Evolutionary conservation across 2,113 vertebrate species (phyloP).

Genomic region (Alouatta palliata): DNA sequence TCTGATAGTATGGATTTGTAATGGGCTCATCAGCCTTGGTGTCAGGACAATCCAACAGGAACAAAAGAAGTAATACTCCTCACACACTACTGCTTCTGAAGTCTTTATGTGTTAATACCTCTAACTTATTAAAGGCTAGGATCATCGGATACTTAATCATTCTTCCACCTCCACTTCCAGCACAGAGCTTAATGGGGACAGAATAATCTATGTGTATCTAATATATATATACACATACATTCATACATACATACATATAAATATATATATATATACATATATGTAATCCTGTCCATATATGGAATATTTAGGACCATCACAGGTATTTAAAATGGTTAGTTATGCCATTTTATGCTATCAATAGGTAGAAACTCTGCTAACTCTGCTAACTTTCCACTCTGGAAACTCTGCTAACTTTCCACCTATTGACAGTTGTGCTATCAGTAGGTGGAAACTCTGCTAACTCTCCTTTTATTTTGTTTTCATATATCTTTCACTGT

Average conservation of each 20-base stretch:
- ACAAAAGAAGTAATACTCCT: neutral
- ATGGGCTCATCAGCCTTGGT: neutral
- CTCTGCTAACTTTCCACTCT: too few species aligned
- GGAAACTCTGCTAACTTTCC: too few species aligned
- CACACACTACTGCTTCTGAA: neutral
- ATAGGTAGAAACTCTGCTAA: neutral
- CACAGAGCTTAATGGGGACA: neutral
- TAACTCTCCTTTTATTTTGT: neutral
- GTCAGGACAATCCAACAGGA: neutral
- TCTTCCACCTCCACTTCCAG: neutral
- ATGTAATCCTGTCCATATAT: neutral
- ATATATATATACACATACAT: too few species aligned
- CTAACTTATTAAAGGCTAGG: neutral
- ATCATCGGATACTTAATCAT: neutral
- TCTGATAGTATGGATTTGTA: neutral
- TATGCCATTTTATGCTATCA: neutral
- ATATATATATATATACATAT: too few species aligned
- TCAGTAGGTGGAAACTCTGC: neutral
- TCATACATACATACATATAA: too few species aligned
- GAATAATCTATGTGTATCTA: neutral
- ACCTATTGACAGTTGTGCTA: neutral
- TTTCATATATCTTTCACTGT: constrained; percentile 3
- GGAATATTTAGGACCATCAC: neutral
- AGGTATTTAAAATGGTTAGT: neutral
- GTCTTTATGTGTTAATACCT: neutral